Conservation (phyloP, 2,113 vertebrate species). For the Plectropomus leopardus region DNA sequence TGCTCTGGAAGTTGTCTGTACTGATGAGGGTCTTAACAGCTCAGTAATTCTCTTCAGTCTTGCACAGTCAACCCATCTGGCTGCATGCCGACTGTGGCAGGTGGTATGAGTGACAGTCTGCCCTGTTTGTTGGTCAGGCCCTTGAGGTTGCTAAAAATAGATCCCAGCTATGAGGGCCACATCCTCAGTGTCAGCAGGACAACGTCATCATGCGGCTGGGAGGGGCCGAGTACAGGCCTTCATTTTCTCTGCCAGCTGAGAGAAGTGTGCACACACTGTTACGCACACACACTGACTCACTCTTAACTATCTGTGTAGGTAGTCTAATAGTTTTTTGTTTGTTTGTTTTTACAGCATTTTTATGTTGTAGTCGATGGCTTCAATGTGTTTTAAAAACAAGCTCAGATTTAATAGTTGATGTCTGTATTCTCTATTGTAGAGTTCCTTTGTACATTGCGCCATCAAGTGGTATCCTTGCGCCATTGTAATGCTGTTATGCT, state of each 20-base stretch:
- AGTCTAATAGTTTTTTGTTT: not conserved
- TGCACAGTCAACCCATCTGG: constrained; percentile 20
- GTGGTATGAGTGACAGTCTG: constrained; percentile 63
- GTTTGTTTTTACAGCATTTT: not conserved
- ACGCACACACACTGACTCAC: not conserved
- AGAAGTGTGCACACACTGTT: not conserved
- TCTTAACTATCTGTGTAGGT: not conserved
- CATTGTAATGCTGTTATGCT: not conserved
- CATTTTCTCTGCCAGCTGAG: not conserved
- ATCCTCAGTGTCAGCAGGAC: constrained; percentile 52
- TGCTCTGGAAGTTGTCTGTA: constrained; percentile 10
- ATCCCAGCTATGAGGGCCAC: constrained; percentile 56
- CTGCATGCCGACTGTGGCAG: constrained; percentile 54
- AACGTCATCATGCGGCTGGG: constrained; percentile 41
- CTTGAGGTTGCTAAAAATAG: constrained; percentile 75
- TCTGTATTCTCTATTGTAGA: accelerated
- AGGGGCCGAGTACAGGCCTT: constrained; percentile 1
- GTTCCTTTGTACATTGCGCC: constrained; percentile 36
- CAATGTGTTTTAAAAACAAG: not conserved
- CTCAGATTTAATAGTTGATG: too few species aligned
- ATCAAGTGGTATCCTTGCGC: constrained; percentile 29
- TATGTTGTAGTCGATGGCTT: not conserved
- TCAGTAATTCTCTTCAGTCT: constrained; percentile 27
- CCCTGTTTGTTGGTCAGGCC: constrained; percentile 63
- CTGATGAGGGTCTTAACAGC: constrained; percentile 34